These are phyloP conservation scores for Sinella curviseta DNA, from an alignment of 1,140 invertebrate genomes.

Conservation along the genomic window DNA sequence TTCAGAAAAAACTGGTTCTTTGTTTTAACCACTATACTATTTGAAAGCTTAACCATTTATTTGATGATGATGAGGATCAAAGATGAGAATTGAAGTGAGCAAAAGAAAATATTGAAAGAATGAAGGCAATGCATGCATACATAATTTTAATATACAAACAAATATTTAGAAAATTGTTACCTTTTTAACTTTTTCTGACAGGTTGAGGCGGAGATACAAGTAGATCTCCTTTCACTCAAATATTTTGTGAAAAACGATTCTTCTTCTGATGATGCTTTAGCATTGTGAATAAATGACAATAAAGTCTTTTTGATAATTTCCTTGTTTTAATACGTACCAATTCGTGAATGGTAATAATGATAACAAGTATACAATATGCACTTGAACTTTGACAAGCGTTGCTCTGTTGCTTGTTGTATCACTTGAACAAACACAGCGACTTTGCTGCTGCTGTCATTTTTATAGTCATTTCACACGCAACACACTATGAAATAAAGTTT, in stretches of 20 bases:
- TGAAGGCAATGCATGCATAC: too few species aligned
- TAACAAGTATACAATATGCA: too few species aligned
- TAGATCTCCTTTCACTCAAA: not conserved
- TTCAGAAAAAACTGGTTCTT: constrained; percentile 5
- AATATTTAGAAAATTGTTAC: constrained; percentile 6
- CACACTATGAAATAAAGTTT: not conserved
- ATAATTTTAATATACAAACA: not conserved
- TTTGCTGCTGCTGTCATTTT: not conserved
- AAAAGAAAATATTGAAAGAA: too few species aligned
- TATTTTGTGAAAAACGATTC: not conserved
- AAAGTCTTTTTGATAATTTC: too few species aligned
- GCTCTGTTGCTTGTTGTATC: not conserved
- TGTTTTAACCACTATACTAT: not conserved
- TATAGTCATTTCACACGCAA: constrained; percentile 20
- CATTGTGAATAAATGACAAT: too few species aligned
- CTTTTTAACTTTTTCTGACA: constrained; percentile 20
- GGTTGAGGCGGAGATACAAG: not conserved
- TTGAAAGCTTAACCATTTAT: not conserved
- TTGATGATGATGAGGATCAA: not conserved
- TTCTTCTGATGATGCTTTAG: too few species aligned
- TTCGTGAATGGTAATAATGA: too few species aligned
- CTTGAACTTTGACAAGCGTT: too few species aligned
- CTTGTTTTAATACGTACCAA: too few species aligned
- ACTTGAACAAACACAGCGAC: not conserved
- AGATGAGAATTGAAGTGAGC: not conserved